phyloP scores from a whole-genome alignment of 1,140 invertebrate species.

The Eumaeus atala region DNA sequence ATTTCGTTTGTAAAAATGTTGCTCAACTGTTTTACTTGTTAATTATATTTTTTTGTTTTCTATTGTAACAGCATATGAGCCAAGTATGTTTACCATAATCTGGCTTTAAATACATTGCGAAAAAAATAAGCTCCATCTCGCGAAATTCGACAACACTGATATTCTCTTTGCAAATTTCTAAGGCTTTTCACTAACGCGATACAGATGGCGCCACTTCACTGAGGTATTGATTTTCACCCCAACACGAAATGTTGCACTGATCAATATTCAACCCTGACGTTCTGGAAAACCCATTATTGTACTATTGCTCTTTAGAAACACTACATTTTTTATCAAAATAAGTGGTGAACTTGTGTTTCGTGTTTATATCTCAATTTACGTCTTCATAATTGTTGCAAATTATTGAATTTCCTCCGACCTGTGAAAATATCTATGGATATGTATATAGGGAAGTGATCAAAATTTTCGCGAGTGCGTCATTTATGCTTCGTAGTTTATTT shows the following conservation, averaged over 20 bases:
- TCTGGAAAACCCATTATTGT: slow-evolving; percentile 48
- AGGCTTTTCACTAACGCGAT: slow-evolving; percentile 12
- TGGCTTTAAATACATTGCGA: no score
- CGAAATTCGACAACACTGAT: background rate
- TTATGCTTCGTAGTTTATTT: slow-evolving; percentile 68
- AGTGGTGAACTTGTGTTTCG: no score
- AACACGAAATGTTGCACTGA: slow-evolving; percentile 37
- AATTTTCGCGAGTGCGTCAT: slow-evolving; percentile 41
- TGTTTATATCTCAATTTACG: no score
- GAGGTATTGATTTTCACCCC: slow-evolving; percentile 60
- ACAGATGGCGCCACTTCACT: slow-evolving; percentile 45
- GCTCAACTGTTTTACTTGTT: no score
- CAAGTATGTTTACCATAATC: no score
- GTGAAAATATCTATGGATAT: slow-evolving; percentile 30
- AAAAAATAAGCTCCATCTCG: background rate
- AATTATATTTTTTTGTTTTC: no score
- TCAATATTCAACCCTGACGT: slow-evolving; percentile 57
- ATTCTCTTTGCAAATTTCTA: background rate
- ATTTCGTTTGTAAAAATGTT: no score
- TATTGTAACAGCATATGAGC: no score
- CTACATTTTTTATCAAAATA: no score
- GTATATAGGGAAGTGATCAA: slow-evolving; percentile 47
- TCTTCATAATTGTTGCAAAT: no score
- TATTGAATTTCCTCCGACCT: no score
- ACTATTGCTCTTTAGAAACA: background rate